phyloP scores from a whole-genome alignment of 2,113 vertebrate species.

The Piprites chloris region DNA sequence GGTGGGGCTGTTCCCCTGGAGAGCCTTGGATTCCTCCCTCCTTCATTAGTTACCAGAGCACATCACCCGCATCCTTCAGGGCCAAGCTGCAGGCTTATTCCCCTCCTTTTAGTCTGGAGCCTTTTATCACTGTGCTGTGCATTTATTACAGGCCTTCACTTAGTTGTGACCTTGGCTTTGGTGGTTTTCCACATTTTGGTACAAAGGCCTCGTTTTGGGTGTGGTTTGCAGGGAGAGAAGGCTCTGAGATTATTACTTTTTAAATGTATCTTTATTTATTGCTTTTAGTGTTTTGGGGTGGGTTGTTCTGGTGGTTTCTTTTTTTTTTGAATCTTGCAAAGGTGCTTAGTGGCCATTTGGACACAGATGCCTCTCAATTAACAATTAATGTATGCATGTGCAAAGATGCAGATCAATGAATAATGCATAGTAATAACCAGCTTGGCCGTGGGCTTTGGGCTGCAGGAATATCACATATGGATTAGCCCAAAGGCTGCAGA shows the following conservation, averaged over 20 bases:
- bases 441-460: neutral
- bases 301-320: neutral
- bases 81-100: neutral
- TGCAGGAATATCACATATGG: neutral
- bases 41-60: constrained; percentile 55
- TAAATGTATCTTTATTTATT: neutral
- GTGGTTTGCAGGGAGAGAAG: neutral
- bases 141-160: neutral
- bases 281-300: rapidly evolving
- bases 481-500: neutral
- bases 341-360: neutral
- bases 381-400: constrained; percentile 39
- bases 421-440: constrained; percentile 37
- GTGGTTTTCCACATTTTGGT: neutral
- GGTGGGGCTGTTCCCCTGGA: neutral
- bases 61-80: constrained; percentile 20
- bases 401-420: constrained; percentile 33
- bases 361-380: constrained; percentile 50
- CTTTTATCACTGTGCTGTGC: neutral
- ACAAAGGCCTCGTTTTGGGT: neutral
- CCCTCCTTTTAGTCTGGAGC: neutral
- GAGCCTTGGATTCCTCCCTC: neutral
- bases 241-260: neutral
- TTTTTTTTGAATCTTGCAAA: neutral
- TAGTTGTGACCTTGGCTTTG: neutral